Evolutionary conservation across 2,888 invertebrate species (phyloP), one percentile per base, ranked within the genome.

Genomic region (Plebejus argus): DNA sequence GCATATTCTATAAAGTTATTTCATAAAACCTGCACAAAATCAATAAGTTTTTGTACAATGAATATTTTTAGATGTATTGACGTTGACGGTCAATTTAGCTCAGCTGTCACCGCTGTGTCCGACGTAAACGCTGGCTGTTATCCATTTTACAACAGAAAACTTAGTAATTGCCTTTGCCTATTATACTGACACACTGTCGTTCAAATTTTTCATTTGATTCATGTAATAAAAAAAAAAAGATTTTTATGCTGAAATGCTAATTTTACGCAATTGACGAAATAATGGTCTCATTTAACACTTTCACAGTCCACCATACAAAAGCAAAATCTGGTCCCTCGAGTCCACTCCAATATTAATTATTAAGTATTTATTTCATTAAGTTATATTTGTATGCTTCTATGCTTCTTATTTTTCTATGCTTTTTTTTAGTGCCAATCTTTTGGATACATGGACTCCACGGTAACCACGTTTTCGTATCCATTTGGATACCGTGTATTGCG

Each of bases 31-130:
- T 61, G 20, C 23, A 23, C 23, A 61, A 61, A 61, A 61, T 23
- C 61, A 61, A 61, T 61, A 23, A 4, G 23, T 61, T 61, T 61
- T 23, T 8, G 66, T 74, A 28, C 20, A 61, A 23, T 61, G 23
- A 61, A 61, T 23, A 23, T 61, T 61, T 61, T 61, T 61, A 61
- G 23, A 61, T 20, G 23, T 23, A 61, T 61, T 61, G 61, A 61
- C 61, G 61, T 23, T 58, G 58, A 61, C 23, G 61, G 61, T 23
- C 61, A 61, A 58, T 61, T 61, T 61, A 23, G 23, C 23, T 61
- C 61, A 61, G 61, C 61, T 23, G 61, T 61, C 61, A 23, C 20
- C 23, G 23, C 61, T 61, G 61, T 61, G 23, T 61, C 10, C 61
- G 61, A 61, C 61, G 61, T 61, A 20, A 23, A 61, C 20, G 61